Conservation (phyloP, 2,797 vertebrate genomes). For the Acestrorhynchus altus region DNA sequence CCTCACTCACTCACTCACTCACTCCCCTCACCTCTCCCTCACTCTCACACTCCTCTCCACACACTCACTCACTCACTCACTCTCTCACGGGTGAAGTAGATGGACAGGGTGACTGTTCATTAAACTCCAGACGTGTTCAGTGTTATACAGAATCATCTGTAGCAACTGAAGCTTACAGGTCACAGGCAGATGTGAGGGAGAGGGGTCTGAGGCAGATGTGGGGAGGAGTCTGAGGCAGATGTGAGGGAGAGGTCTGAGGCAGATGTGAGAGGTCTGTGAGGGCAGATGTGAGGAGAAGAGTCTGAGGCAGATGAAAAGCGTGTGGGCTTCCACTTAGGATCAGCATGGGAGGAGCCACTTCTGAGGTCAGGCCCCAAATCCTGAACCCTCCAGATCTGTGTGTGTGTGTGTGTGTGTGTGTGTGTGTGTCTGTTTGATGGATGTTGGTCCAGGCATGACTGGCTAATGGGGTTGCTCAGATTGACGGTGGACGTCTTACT, state of each 20-base stretch:
- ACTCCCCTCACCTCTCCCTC: not conserved
- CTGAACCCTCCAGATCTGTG: slow-evolving; percentile 69
- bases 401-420: slow-evolving; percentile 32
- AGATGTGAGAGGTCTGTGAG: too few species aligned
- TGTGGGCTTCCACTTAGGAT: slow-evolving; percentile 59
- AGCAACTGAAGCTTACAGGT: too few species aligned
- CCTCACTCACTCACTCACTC: slow-evolving; percentile 29
- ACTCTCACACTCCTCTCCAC: too few species aligned
- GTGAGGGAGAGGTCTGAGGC: not conserved
- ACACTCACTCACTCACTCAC: not conserved
- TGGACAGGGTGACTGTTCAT: too few species aligned
- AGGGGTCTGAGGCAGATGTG: not conserved
- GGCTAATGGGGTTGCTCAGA: slow-evolving; percentile 61
- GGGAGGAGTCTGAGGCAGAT: not conserved
- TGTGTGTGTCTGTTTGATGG: slow-evolving; percentile 39
- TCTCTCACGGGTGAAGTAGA: not conserved
- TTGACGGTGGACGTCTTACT: slow-evolving; percentile 30
- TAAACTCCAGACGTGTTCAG: not conserved
- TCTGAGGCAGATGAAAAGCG: too few species aligned
- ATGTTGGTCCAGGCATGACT: slow-evolving; percentile 64
- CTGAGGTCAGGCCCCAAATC: slow-evolving; percentile 65
- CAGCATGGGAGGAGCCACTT: slow-evolving; percentile 62
- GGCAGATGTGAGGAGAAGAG: too few species aligned
- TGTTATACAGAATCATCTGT: too few species aligned
- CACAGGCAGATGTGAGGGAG: too few species aligned